phyloP scores from a whole-genome alignment of 2,797 vertebrate species.

The Danio albolineatus region DNA sequence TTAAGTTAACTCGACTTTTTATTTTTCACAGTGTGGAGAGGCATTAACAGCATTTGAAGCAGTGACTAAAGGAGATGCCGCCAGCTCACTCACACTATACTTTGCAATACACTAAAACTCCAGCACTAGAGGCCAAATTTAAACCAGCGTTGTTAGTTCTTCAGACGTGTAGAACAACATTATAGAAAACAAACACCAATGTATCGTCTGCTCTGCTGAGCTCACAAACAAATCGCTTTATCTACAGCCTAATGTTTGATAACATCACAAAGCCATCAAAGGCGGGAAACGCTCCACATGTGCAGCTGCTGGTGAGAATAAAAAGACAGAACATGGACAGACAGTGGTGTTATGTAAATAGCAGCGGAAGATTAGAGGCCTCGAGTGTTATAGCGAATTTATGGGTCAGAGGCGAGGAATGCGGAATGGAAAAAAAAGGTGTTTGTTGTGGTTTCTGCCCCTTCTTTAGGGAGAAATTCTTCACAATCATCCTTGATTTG shows the following conservation, averaged over 20 bases:
- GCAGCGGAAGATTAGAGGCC: constrained; percentile 56
- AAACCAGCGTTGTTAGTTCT: constrained; percentile 31
- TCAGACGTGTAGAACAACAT: constrained; percentile 10
- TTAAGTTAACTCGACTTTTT: too few species aligned
- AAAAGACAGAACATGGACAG: constrained; percentile 29
- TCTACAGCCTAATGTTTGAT: constrained; percentile 20
- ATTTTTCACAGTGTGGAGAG: too few species aligned
- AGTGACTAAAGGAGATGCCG: too few species aligned
- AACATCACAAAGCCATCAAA: constrained; percentile 26
- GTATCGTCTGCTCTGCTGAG: constrained; percentile 16
- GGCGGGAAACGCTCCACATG: constrained; percentile 28
- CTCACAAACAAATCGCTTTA: constrained; percentile 23
- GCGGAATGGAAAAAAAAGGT: constrained; percentile 60
- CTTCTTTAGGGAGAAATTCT: constrained; percentile 48
- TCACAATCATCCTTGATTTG: constrained; percentile 58
- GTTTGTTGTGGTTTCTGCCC: constrained; percentile 62
- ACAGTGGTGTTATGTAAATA: constrained; percentile 47
- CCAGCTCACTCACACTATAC: too few species aligned
- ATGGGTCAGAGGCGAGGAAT: constrained; percentile 47
- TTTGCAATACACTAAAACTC: too few species aligned
- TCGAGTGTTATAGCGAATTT: constrained; percentile 43
- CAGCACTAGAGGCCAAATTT: too few species aligned
- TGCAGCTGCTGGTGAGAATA: constrained; percentile 24
- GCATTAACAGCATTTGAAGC: too few species aligned
- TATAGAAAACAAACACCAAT: constrained; percentile 15